Evolutionary conservation across 2,113 vertebrate genomes (phyloP).

Genomic region (Neofelis nebulosa): DNA sequence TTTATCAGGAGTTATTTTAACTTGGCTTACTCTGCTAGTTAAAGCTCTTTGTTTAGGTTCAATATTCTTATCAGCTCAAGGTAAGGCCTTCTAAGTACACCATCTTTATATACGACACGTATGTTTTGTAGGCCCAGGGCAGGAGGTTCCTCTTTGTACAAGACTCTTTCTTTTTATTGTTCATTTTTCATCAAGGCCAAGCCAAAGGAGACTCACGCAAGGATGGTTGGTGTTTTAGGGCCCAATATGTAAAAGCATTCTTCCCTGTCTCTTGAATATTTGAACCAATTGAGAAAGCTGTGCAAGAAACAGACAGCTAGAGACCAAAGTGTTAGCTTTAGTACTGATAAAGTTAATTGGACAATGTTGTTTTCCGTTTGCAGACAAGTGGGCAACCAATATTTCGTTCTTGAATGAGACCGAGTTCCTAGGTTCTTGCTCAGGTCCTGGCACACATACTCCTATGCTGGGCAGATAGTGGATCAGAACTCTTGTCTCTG

Average conservation of each 20-base stretch:
- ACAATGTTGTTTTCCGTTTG: not conserved
- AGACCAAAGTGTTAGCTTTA: not conserved
- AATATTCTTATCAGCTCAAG: not conserved
- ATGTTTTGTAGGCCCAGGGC: not conserved
- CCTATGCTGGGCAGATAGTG: not conserved
- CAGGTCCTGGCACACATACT: not conserved
- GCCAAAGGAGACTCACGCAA: not conserved
- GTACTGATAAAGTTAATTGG: not conserved
- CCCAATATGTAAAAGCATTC: not conserved
- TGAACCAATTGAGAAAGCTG: not conserved
- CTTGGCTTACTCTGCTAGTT: not conserved
- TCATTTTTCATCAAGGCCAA: not conserved
- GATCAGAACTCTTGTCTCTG: not conserved
- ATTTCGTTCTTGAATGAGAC: not conserved
- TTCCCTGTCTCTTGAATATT: not conserved
- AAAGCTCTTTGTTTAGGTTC: constrained; percentile 13
- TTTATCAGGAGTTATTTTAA: not conserved
- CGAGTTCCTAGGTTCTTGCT: not conserved
- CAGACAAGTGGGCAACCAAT: not conserved
- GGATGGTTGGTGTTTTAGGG: not conserved
- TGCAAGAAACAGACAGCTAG: not conserved
- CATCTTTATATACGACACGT: not conserved
- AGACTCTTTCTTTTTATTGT: not conserved
- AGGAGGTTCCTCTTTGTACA: not conserved
- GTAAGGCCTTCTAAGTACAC: not conserved